phyloP scores from a whole-genome alignment of 2,797 vertebrate genomes.

The Gephyroberyx darwinii region DNA sequence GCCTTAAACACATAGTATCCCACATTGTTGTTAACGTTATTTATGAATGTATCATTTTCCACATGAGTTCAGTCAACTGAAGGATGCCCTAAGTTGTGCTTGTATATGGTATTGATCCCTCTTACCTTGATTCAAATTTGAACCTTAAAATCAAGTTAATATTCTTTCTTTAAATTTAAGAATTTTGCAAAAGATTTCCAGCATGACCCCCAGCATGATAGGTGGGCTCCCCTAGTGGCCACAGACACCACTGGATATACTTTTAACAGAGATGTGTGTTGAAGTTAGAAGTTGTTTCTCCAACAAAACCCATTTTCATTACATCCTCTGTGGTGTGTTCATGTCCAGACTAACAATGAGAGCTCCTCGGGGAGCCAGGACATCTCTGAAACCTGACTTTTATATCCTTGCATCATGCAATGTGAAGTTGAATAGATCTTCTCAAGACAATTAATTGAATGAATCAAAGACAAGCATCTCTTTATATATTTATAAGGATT shows the following conservation, averaged over 20 bases:
- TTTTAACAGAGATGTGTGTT: constrained; percentile 18
- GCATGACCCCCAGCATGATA: no score
- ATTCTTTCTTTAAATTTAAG: no score
- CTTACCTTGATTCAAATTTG: no score
- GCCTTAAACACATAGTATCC: no score
- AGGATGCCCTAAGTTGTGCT: no score
- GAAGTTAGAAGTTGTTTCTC: constrained; percentile 32
- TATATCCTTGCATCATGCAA: constrained; percentile 58
- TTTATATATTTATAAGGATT: constrained; percentile 83
- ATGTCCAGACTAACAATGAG: constrained; percentile 33
- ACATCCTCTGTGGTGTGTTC: constrained; percentile 50
- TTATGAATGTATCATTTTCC: no score
- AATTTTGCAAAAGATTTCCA: no score
- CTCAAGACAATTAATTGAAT: constrained; percentile 75
- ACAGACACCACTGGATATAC: constrained; percentile 3
- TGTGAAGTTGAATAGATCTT: constrained; percentile 56
- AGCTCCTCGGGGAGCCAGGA: constrained; percentile 27
- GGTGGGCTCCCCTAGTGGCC: no score
- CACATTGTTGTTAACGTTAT: no score
- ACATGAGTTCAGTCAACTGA: no score
- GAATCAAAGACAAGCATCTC: constrained; percentile 77
- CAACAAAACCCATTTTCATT: constrained; percentile 53
- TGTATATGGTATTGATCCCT: no score
- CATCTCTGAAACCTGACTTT: constrained; percentile 40
- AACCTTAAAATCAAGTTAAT: no score